Evolutionary conservation across 2,888 invertebrate genomes (phyloP).

Genomic region (Carcina quercana): DNA sequence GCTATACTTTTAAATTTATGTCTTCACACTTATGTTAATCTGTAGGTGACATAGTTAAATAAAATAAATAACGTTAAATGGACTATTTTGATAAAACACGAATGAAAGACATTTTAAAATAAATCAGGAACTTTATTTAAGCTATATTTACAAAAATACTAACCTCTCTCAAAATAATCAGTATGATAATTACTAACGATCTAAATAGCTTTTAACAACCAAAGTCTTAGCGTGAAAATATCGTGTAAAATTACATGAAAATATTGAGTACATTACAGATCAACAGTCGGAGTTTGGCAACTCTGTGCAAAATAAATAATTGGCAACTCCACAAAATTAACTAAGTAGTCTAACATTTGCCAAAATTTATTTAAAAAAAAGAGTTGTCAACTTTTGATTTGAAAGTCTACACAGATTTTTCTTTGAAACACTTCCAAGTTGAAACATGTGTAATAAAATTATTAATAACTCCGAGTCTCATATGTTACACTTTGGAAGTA

Average conservation of each 20-base stretch:
- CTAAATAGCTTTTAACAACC: conserved; percentile 47
- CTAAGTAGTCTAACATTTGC: neutral
- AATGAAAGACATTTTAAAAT: conserved; percentile 26
- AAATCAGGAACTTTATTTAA: conserved; percentile 72
- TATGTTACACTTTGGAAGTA: too few species aligned
- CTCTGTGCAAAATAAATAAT: too few species aligned
- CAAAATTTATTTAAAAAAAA: neutral
- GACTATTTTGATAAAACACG: too few species aligned
- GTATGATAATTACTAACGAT: conserved; percentile 27
- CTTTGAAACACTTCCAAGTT: neutral
- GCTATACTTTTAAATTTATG: too few species aligned
- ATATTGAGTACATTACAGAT: neutral
- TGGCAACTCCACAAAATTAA: neutral
- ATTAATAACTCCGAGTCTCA: too few species aligned
- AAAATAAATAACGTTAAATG: too few species aligned
- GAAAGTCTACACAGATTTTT: neutral
- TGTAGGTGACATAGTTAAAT: too few species aligned
- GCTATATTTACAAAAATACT: conserved; percentile 69
- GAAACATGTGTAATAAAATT: too few species aligned
- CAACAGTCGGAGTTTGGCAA: too few species aligned
- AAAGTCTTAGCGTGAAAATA: conserved; percentile 22
- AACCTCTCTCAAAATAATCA: conserved; percentile 62
- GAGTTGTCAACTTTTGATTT: neutral
- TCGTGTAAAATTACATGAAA: neutral
- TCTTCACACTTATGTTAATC: too few species aligned